Conservation (phyloP, 2,797 vertebrate genomes). For the Fratercula arctica region DNA sequence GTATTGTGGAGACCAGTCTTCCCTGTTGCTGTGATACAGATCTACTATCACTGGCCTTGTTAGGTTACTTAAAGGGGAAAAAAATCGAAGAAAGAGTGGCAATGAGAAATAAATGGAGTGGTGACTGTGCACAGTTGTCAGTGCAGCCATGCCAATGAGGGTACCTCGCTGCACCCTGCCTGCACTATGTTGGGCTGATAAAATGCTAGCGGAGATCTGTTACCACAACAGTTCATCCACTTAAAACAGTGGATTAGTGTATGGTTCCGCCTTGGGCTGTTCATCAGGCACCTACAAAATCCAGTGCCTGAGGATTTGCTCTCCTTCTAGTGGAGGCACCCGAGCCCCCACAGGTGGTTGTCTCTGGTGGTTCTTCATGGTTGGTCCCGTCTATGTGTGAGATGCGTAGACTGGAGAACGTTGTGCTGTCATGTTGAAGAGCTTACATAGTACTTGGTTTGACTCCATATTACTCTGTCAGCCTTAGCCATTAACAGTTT, state of each 20-base stretch:
- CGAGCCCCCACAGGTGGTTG: neutral
- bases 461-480: neutral
- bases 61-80: neutral
- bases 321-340: neutral
- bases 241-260: neutral
- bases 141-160: neutral
- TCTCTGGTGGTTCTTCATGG: accelerated
- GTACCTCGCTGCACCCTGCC: neutral
- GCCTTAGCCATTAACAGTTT: neutral
- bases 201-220: neutral
- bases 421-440: neutral
- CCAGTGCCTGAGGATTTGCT: neutral
- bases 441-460: neutral
- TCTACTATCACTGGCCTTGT: neutral
- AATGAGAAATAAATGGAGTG: neutral
- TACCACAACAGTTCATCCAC: neutral
- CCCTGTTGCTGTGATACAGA: neutral
- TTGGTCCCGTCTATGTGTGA: neutral
- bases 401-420: accelerated
- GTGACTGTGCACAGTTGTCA: neutral
- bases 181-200: neutral
- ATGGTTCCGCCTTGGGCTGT: neutral
- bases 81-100: neutral
- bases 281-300: neutral
- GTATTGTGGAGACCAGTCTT: neutral